Percentiles rank a stretch among this genome's conserved stretches.
Conservation (phyloP, 2,113 vertebrate species). For the Melanostigma gelatinosum region DNA sequence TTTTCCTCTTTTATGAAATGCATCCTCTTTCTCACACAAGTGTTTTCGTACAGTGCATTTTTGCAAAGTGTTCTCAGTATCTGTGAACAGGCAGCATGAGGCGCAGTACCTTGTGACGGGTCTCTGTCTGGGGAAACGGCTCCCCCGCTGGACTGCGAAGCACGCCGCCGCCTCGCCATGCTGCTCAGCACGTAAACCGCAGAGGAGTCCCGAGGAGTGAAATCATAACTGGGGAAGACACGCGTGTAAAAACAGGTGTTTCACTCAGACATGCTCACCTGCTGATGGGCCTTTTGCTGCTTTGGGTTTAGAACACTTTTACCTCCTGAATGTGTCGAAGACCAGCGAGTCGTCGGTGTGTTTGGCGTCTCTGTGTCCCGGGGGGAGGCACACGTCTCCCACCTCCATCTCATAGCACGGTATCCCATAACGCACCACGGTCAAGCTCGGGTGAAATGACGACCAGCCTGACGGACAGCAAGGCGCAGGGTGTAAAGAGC, state of each 20-base stretch:
- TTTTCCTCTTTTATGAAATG: neutral
- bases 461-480: conserved; percentile 89
- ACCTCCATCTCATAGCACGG: conserved; percentile 96
- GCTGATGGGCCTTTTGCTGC: neutral
- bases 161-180: conserved; percentile 95
- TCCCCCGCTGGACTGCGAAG: conserved; percentile 90
- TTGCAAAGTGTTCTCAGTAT: neutral
- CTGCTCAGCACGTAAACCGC: conserved; percentile 97
- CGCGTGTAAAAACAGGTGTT: neutral
- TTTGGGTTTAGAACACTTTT: conserved; percentile 7
- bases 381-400: conserved; percentile 96
- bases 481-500: neutral
- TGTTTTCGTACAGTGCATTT: neutral
- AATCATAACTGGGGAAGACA: conserved; percentile 88
- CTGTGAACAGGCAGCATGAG: neutral
- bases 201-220: conserved; percentile 97
- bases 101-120: conserved; percentile 23
- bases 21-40: neutral
- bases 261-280: neutral
- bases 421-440: conserved; percentile 98
- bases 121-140: conserved; percentile 85
- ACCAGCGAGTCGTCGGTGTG: conserved; percentile 97
- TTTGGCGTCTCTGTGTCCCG: conserved; percentile 97
- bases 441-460: conserved; percentile 97
- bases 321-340: conserved; percentile 99